Base-by-base conservation (phyloP, 2,888 invertebrate species). In the Slavum lentiscoides region DNA sequence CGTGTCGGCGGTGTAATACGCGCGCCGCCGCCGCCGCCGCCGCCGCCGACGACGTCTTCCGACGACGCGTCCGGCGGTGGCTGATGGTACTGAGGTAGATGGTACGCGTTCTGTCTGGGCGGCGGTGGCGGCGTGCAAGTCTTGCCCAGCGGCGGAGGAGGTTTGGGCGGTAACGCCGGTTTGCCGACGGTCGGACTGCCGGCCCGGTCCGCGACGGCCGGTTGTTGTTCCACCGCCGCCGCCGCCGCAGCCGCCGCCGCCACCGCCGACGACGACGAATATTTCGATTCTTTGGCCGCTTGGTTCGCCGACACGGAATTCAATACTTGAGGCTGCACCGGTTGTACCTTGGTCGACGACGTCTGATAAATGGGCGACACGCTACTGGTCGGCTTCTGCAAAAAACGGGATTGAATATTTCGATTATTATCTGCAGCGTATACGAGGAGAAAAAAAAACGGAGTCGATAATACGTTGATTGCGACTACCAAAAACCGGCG, bases 131-230 rank as follows among this genome's bases (percentile, higher is more conserved):
- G 88, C 82, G 85, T 85, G 30, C 83, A 83, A 81, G 87, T 87
- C 21, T 80, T 80, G 19, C 21, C 58, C 53, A 85, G 84, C 49
- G 88, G 88, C 73, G 92, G 89, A 23, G 91, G 90, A 70, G 95
- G 96, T 88, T 95, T 96, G 15, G 94, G 94, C 82, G 94, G 94
- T 86, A 94, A 86, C 2, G 94, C 93, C 0, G 94, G 94, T 86
- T 94, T 92, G 39, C 80, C 64, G 5, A 72, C 13, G 21, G 77
- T 82, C 30, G 67, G 73, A 15, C 74, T 82, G 2, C 59, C 43
- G 8, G 59, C 13, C 30, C 70, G 81, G 9, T 72, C 69, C 53
- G 6, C 23, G 13, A 43, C 37, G 6, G 53, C 15, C 23, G 30
- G 4, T 19, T 67, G 70, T 55, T 69, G 43, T 39, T 55, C 37